phyloP scores from a whole-genome alignment of 2,888 invertebrate genomes.

The Thymelicus lineola region DNA sequence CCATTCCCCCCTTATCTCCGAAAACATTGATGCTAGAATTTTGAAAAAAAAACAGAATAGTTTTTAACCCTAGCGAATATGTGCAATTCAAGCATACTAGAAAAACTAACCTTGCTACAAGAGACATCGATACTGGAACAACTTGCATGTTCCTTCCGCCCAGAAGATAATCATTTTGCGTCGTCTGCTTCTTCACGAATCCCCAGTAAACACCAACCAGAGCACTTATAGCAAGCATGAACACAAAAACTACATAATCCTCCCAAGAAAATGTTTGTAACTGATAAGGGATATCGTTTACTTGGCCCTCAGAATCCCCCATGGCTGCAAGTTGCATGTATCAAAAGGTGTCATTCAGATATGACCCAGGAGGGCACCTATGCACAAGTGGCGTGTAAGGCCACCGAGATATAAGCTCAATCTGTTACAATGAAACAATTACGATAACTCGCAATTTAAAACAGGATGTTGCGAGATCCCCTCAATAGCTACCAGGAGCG shows the following conservation, averaged over 20 bases:
- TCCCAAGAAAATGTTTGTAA: slow-evolving; percentile 88
- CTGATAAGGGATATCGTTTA: slow-evolving; percentile 77
- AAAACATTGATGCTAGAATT: too few relatives aligned
- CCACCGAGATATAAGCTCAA: slow-evolving; percentile 65
- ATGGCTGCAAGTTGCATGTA: slow-evolving; percentile 46
- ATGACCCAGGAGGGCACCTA: slow-evolving; percentile 57
- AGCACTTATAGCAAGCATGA: slow-evolving; percentile 91
- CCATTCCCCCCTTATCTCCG: too few relatives aligned
- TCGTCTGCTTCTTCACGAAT: slow-evolving; percentile 87
- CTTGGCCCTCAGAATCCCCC: slow-evolving; percentile 63
- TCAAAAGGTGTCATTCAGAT: slow-evolving; percentile 40
- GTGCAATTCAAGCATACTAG: neutral
- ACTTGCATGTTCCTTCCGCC: slow-evolving; percentile 93
- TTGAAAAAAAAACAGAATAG: too few relatives aligned
- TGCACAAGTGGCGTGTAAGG: slow-evolving; percentile 60
- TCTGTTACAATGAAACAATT: slow-evolving; percentile 83
- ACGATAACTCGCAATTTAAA: slow-evolving; percentile 85
- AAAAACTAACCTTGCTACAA: slow-evolving; percentile 89
- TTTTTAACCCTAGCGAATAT: too few relatives aligned
- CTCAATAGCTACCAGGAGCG: slow-evolving; percentile 63
- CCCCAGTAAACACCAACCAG: slow-evolving; percentile 94
- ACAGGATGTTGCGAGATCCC: slow-evolving; percentile 84
- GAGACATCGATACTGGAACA: slow-evolving; percentile 93
- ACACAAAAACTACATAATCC: slow-evolving; percentile 91
- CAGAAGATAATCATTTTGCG: slow-evolving; percentile 90